phyloP scores from a whole-genome alignment of 2,797 vertebrate species.

The Bovichtus diacanthus region DNA sequence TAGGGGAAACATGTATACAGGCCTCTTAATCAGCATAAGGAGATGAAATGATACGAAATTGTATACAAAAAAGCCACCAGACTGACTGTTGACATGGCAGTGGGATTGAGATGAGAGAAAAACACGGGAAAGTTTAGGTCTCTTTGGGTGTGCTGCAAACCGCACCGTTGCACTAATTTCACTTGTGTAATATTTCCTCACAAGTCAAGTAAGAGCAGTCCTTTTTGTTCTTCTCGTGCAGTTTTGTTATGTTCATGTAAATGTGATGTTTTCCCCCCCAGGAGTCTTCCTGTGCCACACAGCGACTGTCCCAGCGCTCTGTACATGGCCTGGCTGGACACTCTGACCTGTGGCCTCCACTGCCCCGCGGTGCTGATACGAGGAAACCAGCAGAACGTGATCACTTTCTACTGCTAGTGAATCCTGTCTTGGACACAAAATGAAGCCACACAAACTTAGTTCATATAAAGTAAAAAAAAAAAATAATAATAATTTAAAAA shows the following conservation, averaged over 20 bases:
- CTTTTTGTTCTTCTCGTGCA: neutral
- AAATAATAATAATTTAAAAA: no score
- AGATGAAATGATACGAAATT: neutral
- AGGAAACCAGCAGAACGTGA: conserved; percentile 85
- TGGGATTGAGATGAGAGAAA: neutral
- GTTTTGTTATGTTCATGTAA: neutral
- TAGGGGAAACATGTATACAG: neutral
- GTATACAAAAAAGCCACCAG: neutral
- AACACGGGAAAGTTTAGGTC: neutral
- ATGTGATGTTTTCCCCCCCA: conserved; percentile 26
- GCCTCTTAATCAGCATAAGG: neutral
- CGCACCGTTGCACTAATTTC: neutral
- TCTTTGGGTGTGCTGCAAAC: neutral
- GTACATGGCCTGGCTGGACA: conserved; percentile 85
- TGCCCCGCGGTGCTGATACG: conserved; percentile 79
- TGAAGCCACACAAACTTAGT: neutral
- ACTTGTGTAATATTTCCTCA: neutral
- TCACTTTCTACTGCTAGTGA: conserved; percentile 85
- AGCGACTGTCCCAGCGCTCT: conserved; percentile 79
- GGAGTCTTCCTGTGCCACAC: conserved; percentile 82
- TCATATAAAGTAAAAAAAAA: neutral
- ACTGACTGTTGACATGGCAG: no score
- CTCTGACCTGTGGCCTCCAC: conserved; percentile 77
- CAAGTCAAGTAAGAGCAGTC: neutral
- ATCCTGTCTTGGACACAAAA: neutral